Percentiles rank a stretch among this genome's conserved stretches.
These are phyloP conservation scores for Ametastegia equiseti DNA, from an alignment of 2,888 invertebrate genomes.

Conservation along the genomic window DNA sequence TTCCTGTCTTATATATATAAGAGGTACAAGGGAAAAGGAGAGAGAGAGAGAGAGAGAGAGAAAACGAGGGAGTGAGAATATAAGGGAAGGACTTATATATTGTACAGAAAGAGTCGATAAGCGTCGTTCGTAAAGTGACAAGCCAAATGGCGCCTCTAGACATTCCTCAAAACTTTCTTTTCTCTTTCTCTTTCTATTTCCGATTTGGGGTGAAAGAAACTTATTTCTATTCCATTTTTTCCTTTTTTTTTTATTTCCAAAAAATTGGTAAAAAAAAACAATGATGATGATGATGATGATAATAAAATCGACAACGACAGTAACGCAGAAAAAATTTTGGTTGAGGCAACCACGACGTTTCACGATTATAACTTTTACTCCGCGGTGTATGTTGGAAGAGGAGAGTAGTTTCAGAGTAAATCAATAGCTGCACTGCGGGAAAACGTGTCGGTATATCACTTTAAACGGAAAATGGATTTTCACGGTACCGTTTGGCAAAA, in stretches of 20 bases:
- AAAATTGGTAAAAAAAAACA: too few relatives aligned
- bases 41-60: constrained; percentile 43
- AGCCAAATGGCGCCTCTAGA: constrained; percentile 15
- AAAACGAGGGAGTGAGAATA: constrained; percentile 46
- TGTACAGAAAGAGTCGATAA: constrained; percentile 24
- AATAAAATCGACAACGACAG: too few relatives aligned
- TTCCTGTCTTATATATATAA: too few relatives aligned
- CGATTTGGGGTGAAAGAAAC: not conserved
- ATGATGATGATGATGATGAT: too few relatives aligned
- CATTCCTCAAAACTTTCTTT: constrained; percentile 10
- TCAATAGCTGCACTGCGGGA: constrained; percentile 28
- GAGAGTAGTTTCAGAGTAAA: constrained; percentile 1
- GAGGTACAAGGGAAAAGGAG: too few relatives aligned
- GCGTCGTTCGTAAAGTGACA: constrained; percentile 23
- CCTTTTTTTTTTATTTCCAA: not conserved
- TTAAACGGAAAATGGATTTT: constrained; percentile 31
- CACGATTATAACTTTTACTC: not conserved
- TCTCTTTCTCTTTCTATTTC: not conserved
- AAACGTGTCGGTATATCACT: constrained; percentile 32
- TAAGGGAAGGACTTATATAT: constrained; percentile 34
- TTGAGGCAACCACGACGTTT: too few relatives aligned
- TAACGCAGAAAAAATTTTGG: too few relatives aligned
- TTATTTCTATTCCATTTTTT: not conserved
- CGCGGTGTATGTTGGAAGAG: not conserved
- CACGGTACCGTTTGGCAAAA: constrained; percentile 2